Evolutionary conservation across 2,797 vertebrate genomes (phyloP), one percentile per base, ranked within the genome.

Genomic region (Acanthis flammea): DNA sequence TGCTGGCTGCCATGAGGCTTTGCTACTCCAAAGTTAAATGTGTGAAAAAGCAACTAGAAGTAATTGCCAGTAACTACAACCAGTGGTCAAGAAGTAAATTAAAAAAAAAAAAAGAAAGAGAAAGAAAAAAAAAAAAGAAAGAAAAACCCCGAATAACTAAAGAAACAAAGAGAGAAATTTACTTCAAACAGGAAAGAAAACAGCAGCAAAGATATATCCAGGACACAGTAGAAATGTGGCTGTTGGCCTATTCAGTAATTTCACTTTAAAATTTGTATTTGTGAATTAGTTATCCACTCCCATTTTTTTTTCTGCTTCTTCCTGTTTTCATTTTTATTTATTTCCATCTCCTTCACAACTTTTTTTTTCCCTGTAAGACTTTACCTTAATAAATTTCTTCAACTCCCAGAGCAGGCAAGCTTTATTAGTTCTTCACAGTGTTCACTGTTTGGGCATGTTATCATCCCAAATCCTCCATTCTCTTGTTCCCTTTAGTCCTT

Each of bases 91-190:
- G 30, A 65, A 63, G 2, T 30, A 60, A 91, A 63, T 30, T 9
- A 51, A 33, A 25, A 67, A 42, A 25, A 3, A 41, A 19, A 9
- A 50, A 35, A 35, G 62, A 17, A 17, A 11, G 4, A 24, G 12
- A 17, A 0, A 19, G 7, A 27, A 4, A 44, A 4, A 14, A 39
- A 39, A 44, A 41, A 23, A 39, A 7, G n/a, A n/a, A 44, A 2
- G 28, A 47, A 42, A 0, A 48, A 8, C 2, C 27, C 2, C 5
- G 6, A 45, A 11, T 2, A 25, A 35, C 24, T 1, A 55, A 67
- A 57, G 2, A 45, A 66, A 58, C 3, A 12, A 27, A 45, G 41
- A 61, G 1, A n/a, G 3, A 54, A 58, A 76, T 47, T 79, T 1
- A 11, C 28, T 67, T 86, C 14, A 54, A 76, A 65, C 1, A 37